Base-by-base conservation (phyloP, 2,113 vertebrate genomes). In the Mormoops blainvillei region DNA sequence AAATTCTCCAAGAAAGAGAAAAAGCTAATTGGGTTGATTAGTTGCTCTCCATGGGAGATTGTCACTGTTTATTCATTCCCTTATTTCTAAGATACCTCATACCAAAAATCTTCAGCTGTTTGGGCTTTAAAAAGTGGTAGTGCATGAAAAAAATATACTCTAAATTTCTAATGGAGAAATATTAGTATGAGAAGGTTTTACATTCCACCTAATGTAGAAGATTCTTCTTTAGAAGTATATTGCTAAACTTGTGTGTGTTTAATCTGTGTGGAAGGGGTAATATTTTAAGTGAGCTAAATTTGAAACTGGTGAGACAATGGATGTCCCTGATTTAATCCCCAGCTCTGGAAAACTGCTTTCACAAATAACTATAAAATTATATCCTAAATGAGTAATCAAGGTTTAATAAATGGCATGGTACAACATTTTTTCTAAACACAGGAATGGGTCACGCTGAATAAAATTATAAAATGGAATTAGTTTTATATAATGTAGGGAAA, bases 121-220 rank as follows among this genome's bases (percentile, higher is more conserved):
- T 68, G 48, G 24, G 6, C 20, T 87, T 90, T 65, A 48, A 81
- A 83, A 61, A 28, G 33, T 71, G 2, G 15, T 52, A 31, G 38
- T 78, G 4, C 22, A 54, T 67, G 80, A 63, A 56, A 76, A 48
- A 63, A 70, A 38, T 82, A 54, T 19, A n/a, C 24, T 70, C 20
- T n/a, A 68, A 2, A 36, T 94, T 97, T 87, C 15, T 94, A 86
- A 50, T 77, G 58, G 33, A 74, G 45, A 86, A 67, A 86, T 87
- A 50, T 28, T 88, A 58, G 4, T 91, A 48, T 36, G 45, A 83
- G 22, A 83, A 9, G 48, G 5, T 3, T 88, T 70, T 78, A 2
- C 3, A 48, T 61, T 45, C 7, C 14, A 28, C 1, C 80, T 0
- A 48, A 10, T 58, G 84, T 88, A 87, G n/a, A 61, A 87, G n/a